phyloP scores from a whole-genome alignment of 2,888 invertebrate genomes.

The Drosophila mettleri region DNA sequence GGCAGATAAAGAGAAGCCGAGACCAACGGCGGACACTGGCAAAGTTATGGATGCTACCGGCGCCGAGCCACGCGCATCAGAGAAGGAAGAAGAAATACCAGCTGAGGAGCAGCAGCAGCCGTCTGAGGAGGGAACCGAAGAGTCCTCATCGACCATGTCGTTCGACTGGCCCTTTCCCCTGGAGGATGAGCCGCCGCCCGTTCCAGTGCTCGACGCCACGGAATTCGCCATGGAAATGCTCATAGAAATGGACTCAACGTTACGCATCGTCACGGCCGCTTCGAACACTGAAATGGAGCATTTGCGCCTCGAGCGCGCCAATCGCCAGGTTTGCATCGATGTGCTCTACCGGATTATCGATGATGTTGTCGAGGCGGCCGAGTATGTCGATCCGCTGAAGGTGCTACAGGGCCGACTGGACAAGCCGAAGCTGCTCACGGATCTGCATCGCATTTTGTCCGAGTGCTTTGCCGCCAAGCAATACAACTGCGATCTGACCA shows the following conservation, averaged over 20 bases:
- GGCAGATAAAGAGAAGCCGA: background rate
- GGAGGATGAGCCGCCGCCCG: conserved; percentile 11
- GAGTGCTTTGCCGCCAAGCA: background rate
- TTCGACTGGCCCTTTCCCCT: conserved; percentile 46
- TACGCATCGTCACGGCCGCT: fast-evolving
- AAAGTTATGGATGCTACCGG: conserved; percentile 7
- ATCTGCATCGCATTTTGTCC: background rate
- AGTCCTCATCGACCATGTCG: conserved; percentile 1
- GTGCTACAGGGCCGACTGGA: conserved; percentile 17
- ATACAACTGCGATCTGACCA: conserved; percentile 12
- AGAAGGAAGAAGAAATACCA: background rate
- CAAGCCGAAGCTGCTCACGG: conserved; percentile 22
- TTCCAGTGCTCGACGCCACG: background rate
- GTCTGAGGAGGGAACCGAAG: background rate
- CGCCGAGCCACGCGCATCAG: background rate
- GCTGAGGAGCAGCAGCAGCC: background rate
- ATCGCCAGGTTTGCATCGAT: conserved; percentile 15
- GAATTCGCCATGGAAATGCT: conserved; percentile 22
- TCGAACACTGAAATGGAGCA: conserved; percentile 18
- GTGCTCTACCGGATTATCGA: conserved; percentile 25
- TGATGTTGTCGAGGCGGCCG: conserved; percentile 24
- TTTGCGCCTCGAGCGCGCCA: background rate
- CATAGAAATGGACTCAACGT: background rate
- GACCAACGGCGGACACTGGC: conserved; percentile 9
- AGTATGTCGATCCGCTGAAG: conserved; percentile 32